Conservation (phyloP, 2,113 vertebrate species). For the Pollachius pollachius region DNA sequence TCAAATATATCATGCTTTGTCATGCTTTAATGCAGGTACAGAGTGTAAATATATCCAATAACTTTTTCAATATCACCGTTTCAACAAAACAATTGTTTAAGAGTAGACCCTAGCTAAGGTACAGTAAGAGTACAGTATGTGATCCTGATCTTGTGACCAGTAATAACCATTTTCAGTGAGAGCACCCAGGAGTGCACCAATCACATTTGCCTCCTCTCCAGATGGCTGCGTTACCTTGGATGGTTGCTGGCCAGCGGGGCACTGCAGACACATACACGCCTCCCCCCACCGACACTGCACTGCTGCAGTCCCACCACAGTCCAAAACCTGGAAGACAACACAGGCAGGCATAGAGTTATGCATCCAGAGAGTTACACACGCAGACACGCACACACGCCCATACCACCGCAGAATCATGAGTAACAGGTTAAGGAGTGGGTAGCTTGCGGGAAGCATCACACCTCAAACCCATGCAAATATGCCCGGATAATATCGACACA, state of each 20-base stretch:
- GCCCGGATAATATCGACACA: conserved; percentile 1
- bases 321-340: conserved; percentile 49
- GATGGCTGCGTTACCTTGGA: conserved; percentile 71
- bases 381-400: conserved; percentile 11
- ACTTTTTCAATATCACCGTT: too few species aligned
- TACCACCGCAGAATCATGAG: not conserved
- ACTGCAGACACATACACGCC: conserved; percentile 70
- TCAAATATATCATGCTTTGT: not conserved
- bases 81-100: too few species aligned
- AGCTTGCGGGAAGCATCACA: not conserved
- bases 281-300: conserved; percentile 60
- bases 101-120: too few species aligned
- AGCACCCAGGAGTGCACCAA: too few species aligned
- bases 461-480: conserved; percentile 1
- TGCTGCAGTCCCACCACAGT: conserved; percentile 56
- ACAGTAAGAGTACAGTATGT: too few species aligned
- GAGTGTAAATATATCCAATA: too few species aligned
- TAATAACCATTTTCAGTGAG: too few species aligned
- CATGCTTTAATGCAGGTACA: not conserved
- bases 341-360: not conserved
- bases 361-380: not conserved
- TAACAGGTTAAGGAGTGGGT: not conserved
- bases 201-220: too few species aligned
- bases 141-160: too few species aligned
- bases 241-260: conserved; percentile 84